Evolutionary conservation across 2,888 invertebrate species (phyloP), one percentile per base, ranked within the genome.

Genomic region (Chorisops tibialis): DNA sequence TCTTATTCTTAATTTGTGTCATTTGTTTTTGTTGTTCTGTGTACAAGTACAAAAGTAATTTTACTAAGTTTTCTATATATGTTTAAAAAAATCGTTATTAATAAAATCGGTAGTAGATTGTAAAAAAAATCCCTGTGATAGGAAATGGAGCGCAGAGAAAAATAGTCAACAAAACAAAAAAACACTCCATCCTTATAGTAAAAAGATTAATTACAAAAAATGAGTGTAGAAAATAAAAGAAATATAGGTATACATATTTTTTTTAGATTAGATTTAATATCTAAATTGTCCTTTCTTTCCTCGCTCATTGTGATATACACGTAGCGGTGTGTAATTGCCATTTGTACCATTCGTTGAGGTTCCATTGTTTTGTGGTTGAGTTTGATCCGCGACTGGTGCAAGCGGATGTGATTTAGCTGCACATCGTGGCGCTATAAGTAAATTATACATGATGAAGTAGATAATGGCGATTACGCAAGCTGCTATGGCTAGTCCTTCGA

Each of bases 261-360:
- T 62, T 22, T 14, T 9, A 37, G 18, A 47, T 12, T 30, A 12
- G 22, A 22, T 68, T 83, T 82, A 91, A 77, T 90, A 91, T 75
- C 89, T 85, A 80, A 90, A 91, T 74, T 90, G 89, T 64, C 89
- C 89, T 77, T 90, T 90, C 73, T 86, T 85, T 65, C 88, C 89
- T 71, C 88, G 82, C 71, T 88, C 88, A 72, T 91, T 90, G 77
- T 91, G 90, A 72, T 91, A 91, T 11, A 91, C 89, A 69, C 89
- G 81, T 73, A 91, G 82, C 1, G 90, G 90, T 14, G 90, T 88
- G 73, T 91, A 91, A 65, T 83, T 86, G 58, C 89, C 88, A 70
- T 87, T 87, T 2, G 82, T 78, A 21, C 76, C 77, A 58, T 81
- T 81, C 67, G 84, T 85, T 50, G 75, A 77, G 21, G 81, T 78